A percentile compares a stretch with the other conserved stretches of the same genome.
Conservation (phyloP, 2,888 invertebrate genomes). For the Xanthorhoe designata region DNA sequence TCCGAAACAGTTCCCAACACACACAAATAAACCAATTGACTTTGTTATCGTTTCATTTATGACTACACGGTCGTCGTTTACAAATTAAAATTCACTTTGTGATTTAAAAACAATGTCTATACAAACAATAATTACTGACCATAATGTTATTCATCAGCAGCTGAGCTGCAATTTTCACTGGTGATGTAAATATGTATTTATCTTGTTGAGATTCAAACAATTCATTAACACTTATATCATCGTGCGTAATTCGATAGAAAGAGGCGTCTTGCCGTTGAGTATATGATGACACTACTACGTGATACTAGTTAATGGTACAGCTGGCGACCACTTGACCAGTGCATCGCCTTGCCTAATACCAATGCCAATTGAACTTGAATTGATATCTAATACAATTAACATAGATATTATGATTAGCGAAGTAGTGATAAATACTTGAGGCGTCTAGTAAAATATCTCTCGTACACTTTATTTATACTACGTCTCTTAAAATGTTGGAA, state of each 20-base stretch:
- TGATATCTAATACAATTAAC: constrained; percentile 44
- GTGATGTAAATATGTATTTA: constrained; percentile 8
- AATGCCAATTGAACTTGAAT: constrained; percentile 64
- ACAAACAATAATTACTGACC: constrained; percentile 46
- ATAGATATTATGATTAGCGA: constrained; percentile 35
- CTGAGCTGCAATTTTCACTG: constrained; percentile 20
- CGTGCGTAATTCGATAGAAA: constrained; percentile 39
- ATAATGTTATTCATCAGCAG: constrained; percentile 21
- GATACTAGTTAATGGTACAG: constrained; percentile 46
- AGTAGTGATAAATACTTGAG: constrained; percentile 19
- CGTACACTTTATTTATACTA: background rate
- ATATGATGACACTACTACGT: constrained; percentile 55
- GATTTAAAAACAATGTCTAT: constrained; percentile 26
- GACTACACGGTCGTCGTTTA: background rate
- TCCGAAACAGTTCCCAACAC: background rate
- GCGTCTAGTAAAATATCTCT: background rate
- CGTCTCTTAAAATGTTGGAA: background rate
- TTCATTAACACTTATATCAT: constrained; percentile 8
- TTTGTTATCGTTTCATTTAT: background rate
- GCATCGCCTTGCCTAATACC: constrained; percentile 50
- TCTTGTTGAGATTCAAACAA: constrained; percentile 9
- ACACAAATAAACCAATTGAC: constrained; percentile 2
- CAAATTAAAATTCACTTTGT: background rate
- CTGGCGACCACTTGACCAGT: constrained; percentile 47
- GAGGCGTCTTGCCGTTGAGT: constrained; percentile 57